phyloP scores from a whole-genome alignment of 1,140 invertebrate genomes.

The Elysia chlorotica region DNA sequence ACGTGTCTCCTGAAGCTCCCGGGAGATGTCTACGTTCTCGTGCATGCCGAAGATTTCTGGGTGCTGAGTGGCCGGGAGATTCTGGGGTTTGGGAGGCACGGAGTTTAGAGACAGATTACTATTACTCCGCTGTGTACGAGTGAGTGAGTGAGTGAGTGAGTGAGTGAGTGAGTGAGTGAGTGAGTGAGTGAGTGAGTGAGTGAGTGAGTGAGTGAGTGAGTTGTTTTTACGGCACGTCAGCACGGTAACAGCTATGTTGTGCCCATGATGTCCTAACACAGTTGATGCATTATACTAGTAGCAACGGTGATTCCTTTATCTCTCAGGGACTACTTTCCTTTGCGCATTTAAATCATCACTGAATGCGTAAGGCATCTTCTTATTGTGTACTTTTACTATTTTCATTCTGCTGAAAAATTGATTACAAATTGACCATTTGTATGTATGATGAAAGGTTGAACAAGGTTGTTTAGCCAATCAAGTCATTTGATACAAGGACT shows the following conservation, averaged over 20 bases:
- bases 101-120: not conserved
- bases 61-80: slow-evolving; percentile 62
- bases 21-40: slow-evolving; percentile 62
- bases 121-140: not conserved
- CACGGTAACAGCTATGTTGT: not conserved
- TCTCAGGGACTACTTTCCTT: too few relatives aligned
- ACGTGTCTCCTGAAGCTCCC: slow-evolving; percentile 60
- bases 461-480: too few relatives aligned
- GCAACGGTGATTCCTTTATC: too few relatives aligned
- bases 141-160: not conserved
- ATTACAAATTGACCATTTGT: too few relatives aligned
- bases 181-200: not conserved
- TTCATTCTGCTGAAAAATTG: too few relatives aligned
- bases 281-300: too few relatives aligned
- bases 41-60: slow-evolving; percentile 64
- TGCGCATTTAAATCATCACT: too few relatives aligned
- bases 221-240: not conserved
- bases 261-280: too few relatives aligned
- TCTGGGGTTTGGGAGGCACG: slow-evolving; percentile 37
- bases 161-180: not conserved
- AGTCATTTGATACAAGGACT: too few relatives aligned
- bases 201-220: not conserved
- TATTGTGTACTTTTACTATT: too few relatives aligned
- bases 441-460: too few relatives aligned
- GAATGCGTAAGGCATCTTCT: too few relatives aligned